Evolutionary conservation across 2,113 vertebrate genomes (phyloP).

Genomic region (Odobenus rosmarus): DNA sequence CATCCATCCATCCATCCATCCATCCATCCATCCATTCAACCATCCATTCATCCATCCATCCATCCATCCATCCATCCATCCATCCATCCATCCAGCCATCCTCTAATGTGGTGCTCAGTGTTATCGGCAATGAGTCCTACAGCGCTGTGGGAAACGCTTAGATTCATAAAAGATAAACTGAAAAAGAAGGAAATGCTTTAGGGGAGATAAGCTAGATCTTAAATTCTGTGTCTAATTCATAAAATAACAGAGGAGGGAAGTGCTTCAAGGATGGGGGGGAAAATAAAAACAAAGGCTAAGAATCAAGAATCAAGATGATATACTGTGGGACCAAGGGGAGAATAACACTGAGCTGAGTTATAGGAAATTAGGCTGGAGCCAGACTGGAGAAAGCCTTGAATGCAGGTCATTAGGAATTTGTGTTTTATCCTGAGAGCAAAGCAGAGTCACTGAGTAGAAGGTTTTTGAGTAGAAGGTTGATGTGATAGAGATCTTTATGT

Average conservation of each 20-base stretch:
- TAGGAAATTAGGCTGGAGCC: neutral
- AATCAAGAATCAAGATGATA: neutral
- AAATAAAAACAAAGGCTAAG: neutral
- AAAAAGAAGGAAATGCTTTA: neutral
- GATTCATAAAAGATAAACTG: neutral
- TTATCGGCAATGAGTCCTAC: neutral
- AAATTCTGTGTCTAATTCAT: neutral
- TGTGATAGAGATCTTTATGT: neutral
- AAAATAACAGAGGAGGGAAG: neutral
- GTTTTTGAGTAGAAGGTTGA: neutral
- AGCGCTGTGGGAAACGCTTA: neutral
- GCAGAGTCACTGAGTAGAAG: neutral
- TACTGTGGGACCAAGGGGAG: neutral
- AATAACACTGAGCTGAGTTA: neutral
- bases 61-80: neutral
- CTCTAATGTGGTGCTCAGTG: neutral
- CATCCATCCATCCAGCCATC: neutral
- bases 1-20: neutral
- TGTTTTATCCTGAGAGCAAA: neutral
- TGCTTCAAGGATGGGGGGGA: neutral
- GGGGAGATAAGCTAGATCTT: neutral
- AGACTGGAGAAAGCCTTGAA: neutral
- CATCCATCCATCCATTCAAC: neutral
- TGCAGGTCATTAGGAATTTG: neutral
- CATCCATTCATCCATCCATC: neutral